Base-by-base conservation (phyloP, 2,888 invertebrate species). In the Seira ritae region DNA sequence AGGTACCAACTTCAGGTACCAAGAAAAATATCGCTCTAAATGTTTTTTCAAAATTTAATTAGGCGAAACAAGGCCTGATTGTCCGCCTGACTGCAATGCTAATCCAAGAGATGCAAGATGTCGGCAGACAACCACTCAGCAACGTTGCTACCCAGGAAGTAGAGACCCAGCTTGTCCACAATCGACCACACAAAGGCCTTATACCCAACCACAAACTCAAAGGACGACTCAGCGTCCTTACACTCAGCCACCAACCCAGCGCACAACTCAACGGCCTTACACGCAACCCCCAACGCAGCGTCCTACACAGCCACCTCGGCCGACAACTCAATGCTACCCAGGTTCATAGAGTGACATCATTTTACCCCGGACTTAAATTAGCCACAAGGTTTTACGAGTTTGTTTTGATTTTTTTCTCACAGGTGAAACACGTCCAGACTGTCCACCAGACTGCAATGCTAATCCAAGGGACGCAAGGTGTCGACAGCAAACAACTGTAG, bases 31-130 rank as follows among this genome's bases (percentile, higher is more conserved):
- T 65, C 19, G 17, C 12, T 10, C 2, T 67, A 10, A 65, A 62
- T 37, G 12, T 37, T 23, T 8, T 23, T 24, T 60, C 10, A 46
- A 37, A 46, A n/a, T 62, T 0, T 17, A 66, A n/a, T n/a, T n/a
- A 55, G 76, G 76, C 1, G 70, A 69, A 10, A 46, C 71, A 6
- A 66, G 73, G 0, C 84, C 82, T 0, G 23, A 79, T 62, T 83
- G 80, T 20, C 68, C 73, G 0, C 73, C 73, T 60, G 78, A 70
- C 15, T 78, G 78, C 19, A 23, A 15, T 0, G 60, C 23, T 22
- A 60, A 76, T 22, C 76, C 60, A 1, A 37, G 46, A 23, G 70
- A 71, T 22, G 15, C 42, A 19, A 24, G 65, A 37, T 70, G 19
- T 17, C 3, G 24, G 17, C 17, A 69, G 6, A 3, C 69, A 69